phyloP scores from a whole-genome alignment of 1,140 invertebrate species.

The Pomacea maculata region DNA sequence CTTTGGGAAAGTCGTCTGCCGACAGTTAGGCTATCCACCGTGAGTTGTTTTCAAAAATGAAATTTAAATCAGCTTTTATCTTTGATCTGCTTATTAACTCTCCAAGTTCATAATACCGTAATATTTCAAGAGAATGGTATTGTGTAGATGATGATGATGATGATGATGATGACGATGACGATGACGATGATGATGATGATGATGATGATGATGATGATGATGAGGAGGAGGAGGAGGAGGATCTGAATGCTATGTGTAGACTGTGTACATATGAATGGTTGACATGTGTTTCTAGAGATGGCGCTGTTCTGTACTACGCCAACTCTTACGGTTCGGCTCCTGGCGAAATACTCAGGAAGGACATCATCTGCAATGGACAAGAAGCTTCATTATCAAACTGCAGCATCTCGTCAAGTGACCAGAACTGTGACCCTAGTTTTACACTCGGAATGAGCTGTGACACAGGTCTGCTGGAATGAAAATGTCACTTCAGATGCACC shows the following conservation, averaged over 20 bases:
- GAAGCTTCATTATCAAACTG: background rate
- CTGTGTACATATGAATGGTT: too few species aligned
- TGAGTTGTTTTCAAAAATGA: background rate
- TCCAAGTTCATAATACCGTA: background rate
- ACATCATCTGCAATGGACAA: background rate
- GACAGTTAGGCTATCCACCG: background rate
- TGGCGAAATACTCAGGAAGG: too few species aligned
- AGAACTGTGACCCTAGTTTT: background rate
- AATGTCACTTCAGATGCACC: background rate
- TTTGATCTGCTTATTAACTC: too few species aligned
- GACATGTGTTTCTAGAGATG: background rate
- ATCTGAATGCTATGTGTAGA: too few species aligned
- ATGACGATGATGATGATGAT: too few species aligned
- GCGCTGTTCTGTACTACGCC: background rate
- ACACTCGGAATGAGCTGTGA: conserved; percentile 1
- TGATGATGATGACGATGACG: too few species aligned
- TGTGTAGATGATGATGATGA: too few species aligned
- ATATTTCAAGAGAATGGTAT: too few species aligned
- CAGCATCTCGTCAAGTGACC: background rate
- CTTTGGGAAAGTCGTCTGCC: background rate
- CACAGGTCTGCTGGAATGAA: background rate
- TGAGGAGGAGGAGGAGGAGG: too few species aligned
- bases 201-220: too few species aligned
- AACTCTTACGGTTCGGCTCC: too few species aligned
- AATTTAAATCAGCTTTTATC: too few species aligned